Base-by-base conservation (phyloP, 2,113 vertebrate genomes). In the Rhadina sibilatrix region DNA sequence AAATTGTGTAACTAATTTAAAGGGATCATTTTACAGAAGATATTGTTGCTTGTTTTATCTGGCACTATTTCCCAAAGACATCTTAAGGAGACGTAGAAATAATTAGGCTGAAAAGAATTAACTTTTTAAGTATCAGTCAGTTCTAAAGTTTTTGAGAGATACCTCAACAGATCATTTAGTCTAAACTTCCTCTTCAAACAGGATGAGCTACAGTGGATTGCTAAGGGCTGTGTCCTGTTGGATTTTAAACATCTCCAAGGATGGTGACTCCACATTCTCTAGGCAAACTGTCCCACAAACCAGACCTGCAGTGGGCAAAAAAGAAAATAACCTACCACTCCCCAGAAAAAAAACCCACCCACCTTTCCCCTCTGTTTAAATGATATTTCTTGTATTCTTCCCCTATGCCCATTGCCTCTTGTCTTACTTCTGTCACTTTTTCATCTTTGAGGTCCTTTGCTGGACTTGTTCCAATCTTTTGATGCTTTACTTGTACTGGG, bases 291-390 rank as follows among this genome's bases (percentile, higher is more conserved):
- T 85, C 10, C 10, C 27, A 57, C 23, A 61, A 63, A 24, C 2
- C 11, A 50, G 1, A 1, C 10, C n/a, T 28, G 35, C 12, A 57
- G 6, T 7, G 9, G 13, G 2, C 4, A 21, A 47, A 30, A 18
- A 12, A 13, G 25, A 9, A 35, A 60, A 27, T 12, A 63, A 35
- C 14, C 14, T 25, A 10, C 8, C 15, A 2, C 3, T 13, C 12
- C 7, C 3, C 8, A 3, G 22, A 54, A n/a, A n/a, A 22, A 44
- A 44, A 3, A 1, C 1, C 19, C 72, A 15, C 1, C 4, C 6
- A 35, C 9, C 1, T 72, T 64, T 66, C 25, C 15, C 15, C 8
- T 22, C 10, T 6, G 2, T 59, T 88, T 75, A 65, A 82, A 60
- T 49, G 6, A 47, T 66, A 50, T 54, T 27, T 85, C 4, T 57